A percentile compares a stretch with the other conserved stretches of the same genome.
Evolutionary conservation across 2,113 vertebrate genomes (phyloP).

Genomic region (Origma solitaria): DNA sequence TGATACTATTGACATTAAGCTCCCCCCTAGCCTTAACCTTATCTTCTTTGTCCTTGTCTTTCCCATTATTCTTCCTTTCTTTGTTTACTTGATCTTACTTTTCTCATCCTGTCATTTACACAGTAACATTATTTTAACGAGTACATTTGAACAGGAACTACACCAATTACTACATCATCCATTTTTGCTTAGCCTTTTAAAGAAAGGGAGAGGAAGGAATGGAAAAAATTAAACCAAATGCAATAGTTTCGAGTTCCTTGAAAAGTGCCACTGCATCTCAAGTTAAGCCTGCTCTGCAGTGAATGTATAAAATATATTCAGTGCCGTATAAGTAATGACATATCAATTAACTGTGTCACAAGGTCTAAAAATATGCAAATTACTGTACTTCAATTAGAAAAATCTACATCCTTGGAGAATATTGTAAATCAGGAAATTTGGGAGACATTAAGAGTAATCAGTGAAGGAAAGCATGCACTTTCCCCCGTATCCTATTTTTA

Average conservation of each 20-base stretch:
- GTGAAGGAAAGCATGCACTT: conserved; percentile 79
- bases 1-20: conserved; percentile 50
- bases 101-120: conserved; percentile 52
- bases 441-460: conserved; percentile 86
- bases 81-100: conserved; percentile 59
- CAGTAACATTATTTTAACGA: conserved; percentile 67
- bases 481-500: conserved; percentile 80
- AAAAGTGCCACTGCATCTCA: conserved; percentile 65
- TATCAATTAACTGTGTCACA: conserved; percentile 84
- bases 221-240: conserved; percentile 30
- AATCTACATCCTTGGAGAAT: conserved; percentile 85
- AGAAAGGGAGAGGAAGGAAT: conserved; percentile 38
- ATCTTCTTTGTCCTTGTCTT: conserved; percentile 28
- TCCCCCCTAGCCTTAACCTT: conserved; percentile 30
- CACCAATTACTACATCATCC: conserved; percentile 53
- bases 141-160: conserved; percentile 63
- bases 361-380: conserved; percentile 86
- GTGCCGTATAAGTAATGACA: conserved; percentile 78
- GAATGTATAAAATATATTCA: conserved; percentile 74
- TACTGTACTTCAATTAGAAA: conserved; percentile 85
- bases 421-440: conserved; percentile 86
- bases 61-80: conserved; percentile 40
- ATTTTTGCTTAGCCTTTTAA: conserved; percentile 56
- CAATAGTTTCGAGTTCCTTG: conserved; percentile 45
- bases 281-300: conserved; percentile 57